Evolutionary conservation across 1,140 invertebrate genomes (phyloP).

Genomic region (Drosophila nannoptera): DNA sequence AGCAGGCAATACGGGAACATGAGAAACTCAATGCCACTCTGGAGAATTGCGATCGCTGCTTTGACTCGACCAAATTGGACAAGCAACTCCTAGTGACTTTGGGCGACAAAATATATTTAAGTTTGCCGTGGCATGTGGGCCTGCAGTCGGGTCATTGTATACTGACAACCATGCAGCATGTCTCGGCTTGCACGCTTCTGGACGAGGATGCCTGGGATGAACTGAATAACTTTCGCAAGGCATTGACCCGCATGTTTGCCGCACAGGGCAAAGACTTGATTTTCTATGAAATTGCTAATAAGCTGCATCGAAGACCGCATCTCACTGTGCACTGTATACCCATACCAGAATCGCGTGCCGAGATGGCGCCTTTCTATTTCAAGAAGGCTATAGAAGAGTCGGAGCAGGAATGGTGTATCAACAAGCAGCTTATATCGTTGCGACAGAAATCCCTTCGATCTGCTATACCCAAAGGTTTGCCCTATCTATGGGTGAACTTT

Average conservation of each 20-base stretch:
- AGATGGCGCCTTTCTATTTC: slow-evolving; percentile 95
- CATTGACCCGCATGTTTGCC: slow-evolving; percentile 88
- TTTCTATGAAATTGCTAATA: slow-evolving; percentile 93
- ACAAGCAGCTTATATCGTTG: slow-evolving; percentile 96
- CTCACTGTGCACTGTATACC: slow-evolving; percentile 94
- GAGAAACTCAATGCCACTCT: slow-evolving; percentile 81
- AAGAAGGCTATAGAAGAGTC: slow-evolving; percentile 98
- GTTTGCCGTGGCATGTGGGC: slow-evolving; percentile 88
- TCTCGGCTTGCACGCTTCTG: slow-evolving; percentile 86
- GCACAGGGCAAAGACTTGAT: slow-evolving; percentile 88
- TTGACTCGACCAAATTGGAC: slow-evolving; percentile 88
- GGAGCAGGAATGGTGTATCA: slow-evolving; percentile 95
- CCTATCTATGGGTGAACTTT: slow-evolving; percentile 97
- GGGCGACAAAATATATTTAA: slow-evolving; percentile 89
- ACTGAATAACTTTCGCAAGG: slow-evolving; percentile 87
- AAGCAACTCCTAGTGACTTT: slow-evolving; percentile 93
- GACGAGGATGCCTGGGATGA: slow-evolving; percentile 97
- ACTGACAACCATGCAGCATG: slow-evolving; percentile 91
- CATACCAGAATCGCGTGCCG: slow-evolving; percentile 82
- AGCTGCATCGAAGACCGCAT: slow-evolving; percentile 88
- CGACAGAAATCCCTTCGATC: slow-evolving; percentile 86
- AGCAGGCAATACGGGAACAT: slow-evolving; percentile 88
- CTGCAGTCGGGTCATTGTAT: slow-evolving; percentile 93
- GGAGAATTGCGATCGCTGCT: slow-evolving; percentile 90
- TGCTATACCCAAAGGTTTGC: slow-evolving; percentile 94